Conservation (phyloP, 2,113 vertebrate genomes). For the Chrysochloris asiatica region DNA sequence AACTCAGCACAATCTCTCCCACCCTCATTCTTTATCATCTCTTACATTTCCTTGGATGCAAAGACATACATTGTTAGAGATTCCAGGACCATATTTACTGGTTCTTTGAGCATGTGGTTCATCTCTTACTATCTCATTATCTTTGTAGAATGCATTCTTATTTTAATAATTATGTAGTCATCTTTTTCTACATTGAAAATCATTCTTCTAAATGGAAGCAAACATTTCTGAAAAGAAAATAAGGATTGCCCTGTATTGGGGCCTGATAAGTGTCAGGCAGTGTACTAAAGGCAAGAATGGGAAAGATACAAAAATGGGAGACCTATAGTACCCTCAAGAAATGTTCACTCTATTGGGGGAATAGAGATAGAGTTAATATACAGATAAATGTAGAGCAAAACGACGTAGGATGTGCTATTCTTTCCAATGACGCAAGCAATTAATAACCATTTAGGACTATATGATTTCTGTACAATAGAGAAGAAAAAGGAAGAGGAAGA, state of each 20-base stretch:
- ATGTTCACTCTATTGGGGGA: not conserved
- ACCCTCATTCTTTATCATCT: not conserved
- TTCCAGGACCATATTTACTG: not conserved
- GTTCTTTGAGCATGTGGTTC: not conserved
- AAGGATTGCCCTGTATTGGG: not conserved
- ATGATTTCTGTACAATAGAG: not conserved
- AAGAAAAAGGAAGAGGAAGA: not conserved
- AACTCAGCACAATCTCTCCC: not conserved
- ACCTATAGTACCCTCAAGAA: not conserved
- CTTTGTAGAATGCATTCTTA: not conserved
- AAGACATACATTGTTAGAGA: not conserved
- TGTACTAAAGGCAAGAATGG: not conserved
- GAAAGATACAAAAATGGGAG: not conserved
- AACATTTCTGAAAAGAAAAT: not conserved
- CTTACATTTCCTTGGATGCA: not conserved
- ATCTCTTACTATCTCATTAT: not conserved
- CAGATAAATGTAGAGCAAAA: not conserved
- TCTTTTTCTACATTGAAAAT: conserved; percentile 28
- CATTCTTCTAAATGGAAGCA: not conserved
- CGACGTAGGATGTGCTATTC: not conserved
- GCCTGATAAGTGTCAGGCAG: not conserved
- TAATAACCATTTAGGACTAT: not conserved
- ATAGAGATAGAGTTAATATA: not conserved
- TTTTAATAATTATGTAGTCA: not conserved
- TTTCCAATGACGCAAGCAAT: not conserved